phyloP scores from a whole-genome alignment of 2,888 invertebrate genomes.

The Mamestra brassicae region DNA sequence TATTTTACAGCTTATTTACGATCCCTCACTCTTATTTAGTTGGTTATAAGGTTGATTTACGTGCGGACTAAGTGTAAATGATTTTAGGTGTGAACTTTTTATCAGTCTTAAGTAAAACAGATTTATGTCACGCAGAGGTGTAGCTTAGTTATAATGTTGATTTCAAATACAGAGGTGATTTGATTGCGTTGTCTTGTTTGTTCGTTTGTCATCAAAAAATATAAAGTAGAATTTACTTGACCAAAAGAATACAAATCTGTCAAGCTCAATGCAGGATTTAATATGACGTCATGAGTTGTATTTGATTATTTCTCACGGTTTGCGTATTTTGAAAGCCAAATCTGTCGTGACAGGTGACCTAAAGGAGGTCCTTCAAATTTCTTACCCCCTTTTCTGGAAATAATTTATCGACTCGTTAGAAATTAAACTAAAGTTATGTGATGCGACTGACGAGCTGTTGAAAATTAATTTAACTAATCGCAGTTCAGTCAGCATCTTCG shows the following conservation, averaged over 20 bases:
- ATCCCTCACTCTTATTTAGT: rapidly evolving
- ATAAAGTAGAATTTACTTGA: neutral
- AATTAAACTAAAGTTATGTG: no score
- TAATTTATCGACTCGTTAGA: no score
- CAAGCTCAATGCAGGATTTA: neutral
- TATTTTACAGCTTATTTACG: neutral
- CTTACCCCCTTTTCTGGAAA: no score
- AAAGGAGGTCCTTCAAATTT: neutral
- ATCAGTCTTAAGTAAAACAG: conserved; percentile 72
- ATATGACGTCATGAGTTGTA: neutral
- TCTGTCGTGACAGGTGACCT: neutral
- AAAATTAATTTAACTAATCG: no score
- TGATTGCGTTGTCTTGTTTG: conserved; percentile 37
- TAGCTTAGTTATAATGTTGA: conserved; percentile 46
- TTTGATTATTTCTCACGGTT: neutral
- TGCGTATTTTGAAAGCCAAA: neutral
- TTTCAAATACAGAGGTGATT: conserved; percentile 54
- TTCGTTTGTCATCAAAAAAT: conserved; percentile 19
- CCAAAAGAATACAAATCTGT: neutral
- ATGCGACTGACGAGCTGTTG: no score
- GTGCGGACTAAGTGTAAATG: neutral
- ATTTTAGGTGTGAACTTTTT: conserved; percentile 74
- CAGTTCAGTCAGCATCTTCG: no score
- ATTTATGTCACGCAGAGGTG: conserved; percentile 79
- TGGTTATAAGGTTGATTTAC: conserved; percentile 25